These are phyloP conservation scores for Cephus spinipes DNA, from an alignment of 2,888 invertebrate genomes.

Conservation along the genomic window DNA sequence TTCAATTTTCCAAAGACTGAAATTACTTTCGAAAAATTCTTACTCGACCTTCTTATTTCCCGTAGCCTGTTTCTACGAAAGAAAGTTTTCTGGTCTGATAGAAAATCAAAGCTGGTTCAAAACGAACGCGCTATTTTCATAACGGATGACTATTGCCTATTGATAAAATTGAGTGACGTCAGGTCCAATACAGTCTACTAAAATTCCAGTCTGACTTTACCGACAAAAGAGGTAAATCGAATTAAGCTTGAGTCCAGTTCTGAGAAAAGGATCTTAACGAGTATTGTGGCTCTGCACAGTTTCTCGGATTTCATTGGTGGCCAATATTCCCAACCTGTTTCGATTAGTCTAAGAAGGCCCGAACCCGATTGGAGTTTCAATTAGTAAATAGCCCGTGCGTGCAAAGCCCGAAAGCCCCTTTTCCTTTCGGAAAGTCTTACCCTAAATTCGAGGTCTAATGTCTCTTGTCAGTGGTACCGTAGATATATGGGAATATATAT, in stretches of 20 bases:
- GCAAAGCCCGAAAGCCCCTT: neutral
- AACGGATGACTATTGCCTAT: neutral
- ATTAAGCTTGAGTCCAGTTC: neutral
- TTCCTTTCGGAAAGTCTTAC: neutral
- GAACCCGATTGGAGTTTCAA: neutral
- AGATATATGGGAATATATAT: neutral
- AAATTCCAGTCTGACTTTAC: neutral
- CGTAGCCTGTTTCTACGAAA: neutral
- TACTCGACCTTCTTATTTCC: neutral
- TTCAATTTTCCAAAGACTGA: neutral
- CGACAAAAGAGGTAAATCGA: neutral
- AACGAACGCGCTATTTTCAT: neutral
- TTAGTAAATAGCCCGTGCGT: neutral
- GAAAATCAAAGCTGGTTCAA: neutral
- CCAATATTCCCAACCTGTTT: neutral
- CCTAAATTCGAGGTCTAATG: neutral
- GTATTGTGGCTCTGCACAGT: neutral
- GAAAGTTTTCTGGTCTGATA: neutral
- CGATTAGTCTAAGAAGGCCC: neutral
- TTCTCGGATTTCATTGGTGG: neutral
- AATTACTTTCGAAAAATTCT: neutral
- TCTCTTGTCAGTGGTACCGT: neutral
- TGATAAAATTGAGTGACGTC: neutral
- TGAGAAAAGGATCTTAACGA: neutral
- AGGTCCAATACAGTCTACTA: neutral